Evolutionary conservation across 2,113 vertebrate species (phyloP), one percentile per base, ranked within the genome.

Genomic region (Fukomys damarensis): DNA sequence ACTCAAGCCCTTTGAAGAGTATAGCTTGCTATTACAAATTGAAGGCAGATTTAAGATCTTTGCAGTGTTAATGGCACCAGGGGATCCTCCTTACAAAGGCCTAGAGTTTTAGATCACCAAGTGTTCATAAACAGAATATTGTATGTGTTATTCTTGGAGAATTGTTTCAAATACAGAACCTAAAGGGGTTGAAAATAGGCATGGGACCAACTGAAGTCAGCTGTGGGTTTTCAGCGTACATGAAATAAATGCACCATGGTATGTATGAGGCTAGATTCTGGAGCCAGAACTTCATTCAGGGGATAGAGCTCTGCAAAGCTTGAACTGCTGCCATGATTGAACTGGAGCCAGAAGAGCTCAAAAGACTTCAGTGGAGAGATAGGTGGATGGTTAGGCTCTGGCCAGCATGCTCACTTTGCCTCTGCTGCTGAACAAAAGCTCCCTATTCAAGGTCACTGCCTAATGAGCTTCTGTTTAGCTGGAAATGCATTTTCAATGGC

Each of bases 381-480:
- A 98, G 97, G 98, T 68, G 96, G 98, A 91, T 97, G 98, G 97
- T 96, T 98, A 97, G 90, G 97, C 89, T 98, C 95, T 97, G 97
- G 97, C 98, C 98, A 98, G 98, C 94, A 96, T 97, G 97, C 97
- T 98, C 95, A 98, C 97, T 98, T 98, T 98, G 97, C 97, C 97
- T 95, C 91, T 97, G 87, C 92, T 98, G 94, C 97, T 94, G 98
- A 98, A 99, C 98, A 99, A 99, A 99, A 99, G 98, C 72, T 98
- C 98, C 98, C 98, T 99, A 97, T 98, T 97, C 94, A 76, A 98
- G 97, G 95, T 97, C 98, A 97, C 93, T 95, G 96, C 84, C 97
- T 99, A 99, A 99, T 98, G 98, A 99, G 98, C 96, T 54, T 68
- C 89, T 85, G 97, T 98, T 99, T 98, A 97, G 97, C 98, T 98